Percentiles rank a stretch among this genome's conserved stretches.
These are phyloP conservation scores for Pseudomyrmex pallidus DNA, from an alignment of 1,140 invertebrate species.

Conservation along the genomic window DNA sequence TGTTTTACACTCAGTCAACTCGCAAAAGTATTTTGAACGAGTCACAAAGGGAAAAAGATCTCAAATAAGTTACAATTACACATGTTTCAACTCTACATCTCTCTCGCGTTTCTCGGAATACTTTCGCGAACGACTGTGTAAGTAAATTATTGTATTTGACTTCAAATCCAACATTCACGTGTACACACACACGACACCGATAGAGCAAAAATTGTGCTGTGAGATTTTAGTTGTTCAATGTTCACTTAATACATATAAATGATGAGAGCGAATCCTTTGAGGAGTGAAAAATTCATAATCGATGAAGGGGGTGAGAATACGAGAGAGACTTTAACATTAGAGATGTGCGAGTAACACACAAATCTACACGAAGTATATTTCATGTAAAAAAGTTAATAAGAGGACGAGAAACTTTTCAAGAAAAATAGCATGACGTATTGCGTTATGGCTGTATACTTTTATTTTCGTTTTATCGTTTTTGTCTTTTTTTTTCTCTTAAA, in stretches of 20 bases:
- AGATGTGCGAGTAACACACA: slow-evolving; percentile 17
- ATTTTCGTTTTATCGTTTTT: slow-evolving; percentile 53
- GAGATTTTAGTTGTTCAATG: neutral
- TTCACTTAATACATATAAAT: neutral
- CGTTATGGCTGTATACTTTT: slow-evolving; percentile 58
- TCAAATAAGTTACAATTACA: too few species aligned
- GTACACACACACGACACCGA: too few species aligned
- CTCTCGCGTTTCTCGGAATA: too few species aligned
- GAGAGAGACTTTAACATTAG: too few species aligned
- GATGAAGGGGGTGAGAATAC: too few species aligned
- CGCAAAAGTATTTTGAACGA: too few species aligned
- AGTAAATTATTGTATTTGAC: slow-evolving; percentile 7
- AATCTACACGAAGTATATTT: neutral
- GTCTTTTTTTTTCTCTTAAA: slow-evolving; percentile 40
- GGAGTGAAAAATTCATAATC: too few species aligned
- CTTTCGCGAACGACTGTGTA: too few species aligned
- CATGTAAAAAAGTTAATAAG: neutral
- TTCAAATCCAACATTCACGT: slow-evolving; percentile 18
- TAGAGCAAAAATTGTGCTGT: too few species aligned
- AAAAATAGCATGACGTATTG: slow-evolving; percentile 51
- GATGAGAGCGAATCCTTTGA: neutral
- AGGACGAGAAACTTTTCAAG: slow-evolving; percentile 37
- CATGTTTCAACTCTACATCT: too few species aligned
- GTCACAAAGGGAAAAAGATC: too few species aligned
- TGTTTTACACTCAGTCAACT: neutral